Evolutionary conservation across 1,140 invertebrate genomes (phyloP).

Genomic region (Mya arenaria): DNA sequence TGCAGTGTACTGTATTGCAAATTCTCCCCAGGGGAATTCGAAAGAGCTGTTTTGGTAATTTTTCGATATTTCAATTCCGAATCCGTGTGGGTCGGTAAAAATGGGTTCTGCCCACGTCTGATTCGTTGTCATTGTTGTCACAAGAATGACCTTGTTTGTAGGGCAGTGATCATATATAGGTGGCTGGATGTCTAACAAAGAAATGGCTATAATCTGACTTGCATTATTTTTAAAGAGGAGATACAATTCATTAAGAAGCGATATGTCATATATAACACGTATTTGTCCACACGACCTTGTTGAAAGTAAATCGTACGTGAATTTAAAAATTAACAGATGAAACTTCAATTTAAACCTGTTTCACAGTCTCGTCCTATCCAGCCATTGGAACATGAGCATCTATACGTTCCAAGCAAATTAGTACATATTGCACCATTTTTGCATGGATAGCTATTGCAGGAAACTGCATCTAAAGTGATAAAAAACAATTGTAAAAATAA

Average conservation of each 20-base stretch:
- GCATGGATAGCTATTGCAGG: slow-evolving; percentile 86
- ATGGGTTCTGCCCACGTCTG: slow-evolving; percentile 57
- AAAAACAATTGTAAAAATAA: neutral
- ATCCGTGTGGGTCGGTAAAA: slow-evolving; percentile 59
- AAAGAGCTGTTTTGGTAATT: slow-evolving; percentile 56
- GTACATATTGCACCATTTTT: slow-evolving; percentile 87
- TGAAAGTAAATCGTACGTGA: neutral
- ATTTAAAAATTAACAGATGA: neutral
- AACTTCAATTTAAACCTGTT: slow-evolving; percentile 46
- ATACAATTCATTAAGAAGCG: neutral
- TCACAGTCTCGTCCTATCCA: slow-evolving; percentile 70
- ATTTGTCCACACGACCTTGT: neutral
- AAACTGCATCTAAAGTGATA: slow-evolving; percentile 54
- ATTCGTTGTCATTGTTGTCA: slow-evolving; percentile 11
- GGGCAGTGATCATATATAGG: slow-evolving; percentile 53
- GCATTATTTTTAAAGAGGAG: neutral
- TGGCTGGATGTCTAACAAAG: slow-evolving; percentile 60
- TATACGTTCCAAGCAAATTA: slow-evolving; percentile 85
- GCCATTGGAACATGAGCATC: slow-evolving; percentile 86
- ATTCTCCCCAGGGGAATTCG: slow-evolving; percentile 65
- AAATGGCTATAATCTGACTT: neutral
- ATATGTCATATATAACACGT: neutral
- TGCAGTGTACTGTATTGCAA: slow-evolving; percentile 58
- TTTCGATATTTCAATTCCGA: slow-evolving; percentile 25
- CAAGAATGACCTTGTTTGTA: neutral